These are phyloP conservation scores for Silurus glanis DNA, from an alignment of 2,113 vertebrate species.

Conservation along the genomic window DNA sequence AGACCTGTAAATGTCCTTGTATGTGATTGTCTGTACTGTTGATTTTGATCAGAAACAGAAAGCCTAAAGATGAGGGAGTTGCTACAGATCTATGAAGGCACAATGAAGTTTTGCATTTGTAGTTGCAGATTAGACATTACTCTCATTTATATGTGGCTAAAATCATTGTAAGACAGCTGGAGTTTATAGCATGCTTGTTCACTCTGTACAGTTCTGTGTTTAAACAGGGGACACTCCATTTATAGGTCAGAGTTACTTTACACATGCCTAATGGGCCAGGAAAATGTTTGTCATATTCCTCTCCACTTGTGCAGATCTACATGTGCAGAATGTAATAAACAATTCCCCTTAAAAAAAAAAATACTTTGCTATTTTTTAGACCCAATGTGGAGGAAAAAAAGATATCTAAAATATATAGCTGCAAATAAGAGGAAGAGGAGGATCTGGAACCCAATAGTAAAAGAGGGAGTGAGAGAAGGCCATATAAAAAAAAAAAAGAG, in stretches of 20 bases:
- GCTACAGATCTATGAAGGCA: background rate
- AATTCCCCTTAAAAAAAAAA: background rate
- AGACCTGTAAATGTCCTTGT: background rate
- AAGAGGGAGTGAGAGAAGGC: background rate
- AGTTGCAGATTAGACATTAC: background rate
- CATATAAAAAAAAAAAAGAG: conserved; percentile 36
- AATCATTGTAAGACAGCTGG: background rate
- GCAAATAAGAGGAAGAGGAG: conserved; percentile 16
- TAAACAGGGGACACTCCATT: background rate
- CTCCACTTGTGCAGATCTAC: background rate
- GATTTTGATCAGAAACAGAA: background rate
- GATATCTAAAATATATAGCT: too few species aligned
- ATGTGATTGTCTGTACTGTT: background rate
- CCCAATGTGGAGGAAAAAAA: background rate
- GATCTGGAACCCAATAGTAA: background rate
- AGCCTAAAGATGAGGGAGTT: background rate
- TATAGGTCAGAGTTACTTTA: background rate
- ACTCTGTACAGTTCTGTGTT: background rate
- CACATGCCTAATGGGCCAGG: background rate
- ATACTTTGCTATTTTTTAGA: background rate
- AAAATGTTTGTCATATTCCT: background rate
- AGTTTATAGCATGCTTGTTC: background rate
- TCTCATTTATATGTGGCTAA: background rate
- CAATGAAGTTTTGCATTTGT: background rate
- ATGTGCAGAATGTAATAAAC: background rate